Base-by-base conservation (phyloP, 1,140 invertebrate species). In the Asobara japonica region DNA sequence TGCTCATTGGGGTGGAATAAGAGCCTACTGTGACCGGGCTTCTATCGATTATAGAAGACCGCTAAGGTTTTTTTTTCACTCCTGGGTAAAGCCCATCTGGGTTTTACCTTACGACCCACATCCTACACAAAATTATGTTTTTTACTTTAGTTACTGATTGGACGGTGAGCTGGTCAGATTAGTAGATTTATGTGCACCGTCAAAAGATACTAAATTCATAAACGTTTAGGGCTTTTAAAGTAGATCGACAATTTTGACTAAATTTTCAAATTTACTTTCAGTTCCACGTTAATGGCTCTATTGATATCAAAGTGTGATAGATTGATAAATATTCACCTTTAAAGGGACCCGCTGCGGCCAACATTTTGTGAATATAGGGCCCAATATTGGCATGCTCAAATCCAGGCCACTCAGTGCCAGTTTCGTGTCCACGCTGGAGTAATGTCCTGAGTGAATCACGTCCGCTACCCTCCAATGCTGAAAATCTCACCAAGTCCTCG, bases 401-500 rank as follows among this genome's bases (percentile, higher is more conserved):
- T 38, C 87, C 87, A 18, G 87, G 82, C 89, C 88, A 89, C 45
- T 89, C 86, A 41, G 83, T 82, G 36, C 86, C 84, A 30, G 82
- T 83, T 74, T 89, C 84, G 76, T 86, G 86, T 68, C 87, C 87
- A 25, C 88, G 88, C 76, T 90, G 89, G 18, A 92, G 80, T 67
- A 92, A 79, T 27, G 86, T 85, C 76, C 90, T 89, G 11, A 92
- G 83, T 31, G 90, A 90, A 72, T 92, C 91, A 5, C 89, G 79
- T 41, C 83, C 78, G 77, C 86, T 84, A 27, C 83, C 77, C 69
- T 90, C 89, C 68, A 89, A 80, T 20, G 86, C 86, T 0, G 89
- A 90, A 73, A 91, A 89, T 71, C 90, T 86, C 38, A 91, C 82
- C 51, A 92, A 87, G 77, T 92, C 91, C 69, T 90, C 90, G 75